Evolutionary conservation across 2,888 invertebrate species (phyloP), one percentile per base, ranked within the genome.

Genomic region (Oxyscelio sp.): DNA sequence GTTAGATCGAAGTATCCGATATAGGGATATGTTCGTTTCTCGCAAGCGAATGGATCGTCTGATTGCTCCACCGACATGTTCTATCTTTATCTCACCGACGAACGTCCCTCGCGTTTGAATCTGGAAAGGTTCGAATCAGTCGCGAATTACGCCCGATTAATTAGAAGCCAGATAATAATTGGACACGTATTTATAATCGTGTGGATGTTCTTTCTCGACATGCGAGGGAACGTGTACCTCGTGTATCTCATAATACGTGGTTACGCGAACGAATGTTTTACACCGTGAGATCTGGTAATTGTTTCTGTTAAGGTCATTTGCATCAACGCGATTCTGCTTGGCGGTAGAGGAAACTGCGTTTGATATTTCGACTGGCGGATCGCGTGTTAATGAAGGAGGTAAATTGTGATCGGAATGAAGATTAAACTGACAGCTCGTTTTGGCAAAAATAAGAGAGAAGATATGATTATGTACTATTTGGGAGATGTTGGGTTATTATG

Each of bases 1-100:
- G 75, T 75, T 86, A 90, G 90, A 90, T 90, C 85, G 88, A 90
- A 87, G 73, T 73, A 65, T 68, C 86, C 85, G 90, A 90, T 90
- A 90, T 19, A 78, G 84, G 63, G 85, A 71, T 85, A 79, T 79
- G 89, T 84, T 88, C 81, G 87, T 85, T 87, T 89, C 89, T 87
- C 89, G 77, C 83, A 73, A 52, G 83, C 79, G 87, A 85, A 87
- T 88, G 82, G 70, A 82, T 65, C 85, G 84, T 73, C 45, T 66
- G 85, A 85, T 88, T 86, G 65, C 63, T 70, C 58, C 79, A 65
- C 63, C 63, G 50, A 45, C 83, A 66, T 50, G 83, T 59, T 54
- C 56, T 21, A 54, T 68, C 81, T 71, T 56, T 70, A 74, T 81
- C 81, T 78, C 61, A 59, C 27, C 22, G 45, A 19, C 66, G 22